Conservation (phyloP, 2,797 vertebrate genomes). For the Tapirus indicus region DNA sequence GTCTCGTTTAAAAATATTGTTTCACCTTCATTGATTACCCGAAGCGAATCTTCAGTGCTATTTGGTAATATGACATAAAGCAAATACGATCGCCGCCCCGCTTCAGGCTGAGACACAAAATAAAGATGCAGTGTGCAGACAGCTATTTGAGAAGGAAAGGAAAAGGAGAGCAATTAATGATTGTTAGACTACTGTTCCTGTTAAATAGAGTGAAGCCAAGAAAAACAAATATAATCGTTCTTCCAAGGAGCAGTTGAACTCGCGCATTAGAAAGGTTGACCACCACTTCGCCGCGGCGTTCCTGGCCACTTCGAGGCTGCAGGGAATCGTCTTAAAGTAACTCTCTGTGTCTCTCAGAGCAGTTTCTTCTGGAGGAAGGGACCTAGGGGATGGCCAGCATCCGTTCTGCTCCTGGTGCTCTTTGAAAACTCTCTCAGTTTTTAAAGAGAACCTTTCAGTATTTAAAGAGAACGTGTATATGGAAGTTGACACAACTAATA, state of each 20-base stretch:
- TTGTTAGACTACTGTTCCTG: constrained; percentile 82
- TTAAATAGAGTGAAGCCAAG: constrained; percentile 86
- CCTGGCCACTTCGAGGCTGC: constrained; percentile 42
- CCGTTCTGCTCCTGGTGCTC: constrained; percentile 72
- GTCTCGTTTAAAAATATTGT: constrained; percentile 73
- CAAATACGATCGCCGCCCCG: constrained; percentile 80
- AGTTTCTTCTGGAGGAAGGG: constrained; percentile 68
- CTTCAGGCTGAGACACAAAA: constrained; percentile 77
- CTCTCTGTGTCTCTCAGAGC: constrained; percentile 48
- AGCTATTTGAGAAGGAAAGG: constrained; percentile 82
- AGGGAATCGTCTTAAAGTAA: constrained; percentile 41
- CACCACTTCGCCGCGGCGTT: neutral
- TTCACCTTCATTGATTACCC: constrained; percentile 83
- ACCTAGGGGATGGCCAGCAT: constrained; percentile 33
- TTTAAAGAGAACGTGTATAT: constrained; percentile 86
- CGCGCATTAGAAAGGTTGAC: constrained; percentile 78
- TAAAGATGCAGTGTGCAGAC: constrained; percentile 74
- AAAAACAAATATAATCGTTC: constrained; percentile 86
- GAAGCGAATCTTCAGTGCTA: constrained; percentile 78
- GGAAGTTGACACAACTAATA: constrained; percentile 87
- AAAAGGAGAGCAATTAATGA: constrained; percentile 78
- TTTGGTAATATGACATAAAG: constrained; percentile 85
- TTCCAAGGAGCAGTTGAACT: constrained; percentile 82
- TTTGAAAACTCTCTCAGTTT: constrained; percentile 78
- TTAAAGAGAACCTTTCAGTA: constrained; percentile 78